These are phyloP conservation scores for Penelope pileata DNA, from an alignment of 2,113 vertebrate species.

Conservation along the genomic window DNA sequence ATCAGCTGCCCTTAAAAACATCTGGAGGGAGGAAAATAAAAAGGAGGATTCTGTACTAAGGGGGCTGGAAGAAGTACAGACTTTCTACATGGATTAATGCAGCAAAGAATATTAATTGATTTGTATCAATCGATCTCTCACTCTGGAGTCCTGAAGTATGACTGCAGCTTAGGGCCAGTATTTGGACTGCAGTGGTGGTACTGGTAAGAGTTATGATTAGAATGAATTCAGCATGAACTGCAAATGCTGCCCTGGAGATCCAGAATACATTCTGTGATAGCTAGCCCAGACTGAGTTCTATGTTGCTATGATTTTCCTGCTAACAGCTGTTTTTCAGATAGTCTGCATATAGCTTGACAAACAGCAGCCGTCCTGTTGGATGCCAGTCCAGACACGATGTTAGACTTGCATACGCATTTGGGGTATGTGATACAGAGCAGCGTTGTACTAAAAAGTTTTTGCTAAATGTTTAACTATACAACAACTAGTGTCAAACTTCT, in stretches of 20 bases:
- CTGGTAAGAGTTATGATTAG: background rate
- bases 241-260: background rate
- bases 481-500: background rate
- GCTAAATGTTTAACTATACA: background rate
- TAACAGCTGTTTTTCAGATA: background rate
- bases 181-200: background rate
- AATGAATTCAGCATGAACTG: background rate
- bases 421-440: background rate
- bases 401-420: background rate
- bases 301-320: background rate
- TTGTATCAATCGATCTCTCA: background rate
- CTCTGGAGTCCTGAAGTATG: fast-evolving
- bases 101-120: background rate
- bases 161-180: fast-evolving
- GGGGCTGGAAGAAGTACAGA: background rate
- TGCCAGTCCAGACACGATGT: background rate
- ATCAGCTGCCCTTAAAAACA: background rate
- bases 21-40: no score
- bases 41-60: background rate
- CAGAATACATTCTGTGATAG: background rate
- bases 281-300: background rate
- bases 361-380: background rate
- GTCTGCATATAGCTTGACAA: background rate
- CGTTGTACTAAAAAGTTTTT: background rate
- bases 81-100: background rate